Evolutionary conservation across 2,888 invertebrate genomes (phyloP).

Genomic region (Tortricodes alternella): DNA sequence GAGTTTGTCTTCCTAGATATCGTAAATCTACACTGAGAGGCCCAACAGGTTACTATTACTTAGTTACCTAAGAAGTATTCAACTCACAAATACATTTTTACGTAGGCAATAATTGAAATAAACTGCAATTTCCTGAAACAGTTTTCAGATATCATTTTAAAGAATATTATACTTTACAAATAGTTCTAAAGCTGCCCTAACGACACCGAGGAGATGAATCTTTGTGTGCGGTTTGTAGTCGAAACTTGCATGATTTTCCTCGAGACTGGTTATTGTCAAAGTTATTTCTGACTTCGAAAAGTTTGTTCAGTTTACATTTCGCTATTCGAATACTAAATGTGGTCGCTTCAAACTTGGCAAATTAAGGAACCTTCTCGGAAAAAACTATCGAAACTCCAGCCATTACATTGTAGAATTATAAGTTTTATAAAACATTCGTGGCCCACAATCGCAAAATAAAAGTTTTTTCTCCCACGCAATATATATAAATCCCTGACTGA

Average conservation of each 20-base stretch:
- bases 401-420: conserved; percentile 33
- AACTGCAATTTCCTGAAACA: too few relatives aligned
- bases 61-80: too few relatives aligned
- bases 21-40: too few relatives aligned
- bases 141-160: too few relatives aligned
- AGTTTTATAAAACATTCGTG: conserved; percentile 12
- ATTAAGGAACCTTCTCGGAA: conserved; percentile 29
- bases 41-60: too few relatives aligned
- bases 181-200: background rate
- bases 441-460: too few relatives aligned
- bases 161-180: too few relatives aligned
- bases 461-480: too few relatives aligned
- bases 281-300: conserved; percentile 50
- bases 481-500: too few relatives aligned
- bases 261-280: conserved; percentile 62
- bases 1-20: too few relatives aligned
- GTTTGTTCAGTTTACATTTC: conserved; percentile 56
- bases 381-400: conserved; percentile 49
- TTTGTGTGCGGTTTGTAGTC: conserved; percentile 24
- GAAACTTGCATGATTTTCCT: conserved; percentile 48
- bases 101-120: too few relatives aligned
- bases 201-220: conserved; percentile 2
- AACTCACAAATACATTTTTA: too few relatives aligned
- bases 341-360: conserved; percentile 46
- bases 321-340: conserved; percentile 58